Evolutionary conservation across 2,113 vertebrate species (phyloP).

Genomic region (Gallinago undulata): DNA sequence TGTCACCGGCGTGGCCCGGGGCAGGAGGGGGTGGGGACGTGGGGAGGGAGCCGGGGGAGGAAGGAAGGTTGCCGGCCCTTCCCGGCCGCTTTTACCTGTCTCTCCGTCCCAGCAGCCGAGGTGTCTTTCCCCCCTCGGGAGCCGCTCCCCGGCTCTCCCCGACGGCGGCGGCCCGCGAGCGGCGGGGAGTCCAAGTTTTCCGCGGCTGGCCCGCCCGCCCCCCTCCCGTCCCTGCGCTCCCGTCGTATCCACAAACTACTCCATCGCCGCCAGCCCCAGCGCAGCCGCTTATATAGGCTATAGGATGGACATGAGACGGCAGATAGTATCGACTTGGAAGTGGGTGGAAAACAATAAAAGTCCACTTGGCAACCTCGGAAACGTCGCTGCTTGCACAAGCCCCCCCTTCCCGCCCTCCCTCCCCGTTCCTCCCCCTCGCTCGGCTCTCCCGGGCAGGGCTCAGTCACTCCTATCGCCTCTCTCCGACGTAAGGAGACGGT

Average conservation of each 20-base stretch:
- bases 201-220: neutral
- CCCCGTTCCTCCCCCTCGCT: neutral
- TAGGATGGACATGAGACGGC: slow-evolving; percentile 56
- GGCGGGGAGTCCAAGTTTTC: neutral
- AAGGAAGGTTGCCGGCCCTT: neutral
- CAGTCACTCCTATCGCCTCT: slow-evolving; percentile 75
- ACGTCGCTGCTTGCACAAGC: slow-evolving; percentile 1
- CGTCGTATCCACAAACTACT: slow-evolving; percentile 35
- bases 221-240: neutral
- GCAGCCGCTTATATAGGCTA: slow-evolving; percentile 69
- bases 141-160: neutral
- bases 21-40: neutral
- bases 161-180: neutral
- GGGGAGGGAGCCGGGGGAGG: neutral
- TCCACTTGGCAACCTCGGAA: slow-evolving; percentile 58
- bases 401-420: neutral
- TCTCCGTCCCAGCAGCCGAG: neutral
- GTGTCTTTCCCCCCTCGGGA: neutral
- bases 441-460: slow-evolving; percentile 21
- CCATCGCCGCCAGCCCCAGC: slow-evolving; percentile 53
- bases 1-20: neutral
- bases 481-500: slow-evolving; percentile 75
- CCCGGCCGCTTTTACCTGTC: slow-evolving; percentile 17
- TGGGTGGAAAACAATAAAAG: slow-evolving; percentile 71
- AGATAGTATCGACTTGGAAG: slow-evolving; percentile 57